Conservation (phyloP, 1,140 invertebrate species). For the Calephelis nemesis region DNA sequence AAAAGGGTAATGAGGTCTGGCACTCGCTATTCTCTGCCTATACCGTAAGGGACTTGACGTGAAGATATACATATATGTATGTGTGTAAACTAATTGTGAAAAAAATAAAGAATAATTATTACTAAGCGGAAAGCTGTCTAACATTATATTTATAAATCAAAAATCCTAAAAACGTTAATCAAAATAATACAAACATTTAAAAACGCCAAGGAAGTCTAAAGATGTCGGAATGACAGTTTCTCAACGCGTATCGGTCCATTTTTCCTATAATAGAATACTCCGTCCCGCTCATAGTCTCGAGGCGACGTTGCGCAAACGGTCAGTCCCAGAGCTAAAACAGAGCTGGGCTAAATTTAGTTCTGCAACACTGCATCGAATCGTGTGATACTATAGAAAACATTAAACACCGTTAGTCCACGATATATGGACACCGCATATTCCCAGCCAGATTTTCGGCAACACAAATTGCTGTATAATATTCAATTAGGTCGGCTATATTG, state of each 20-base stretch:
- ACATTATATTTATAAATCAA: not conserved
- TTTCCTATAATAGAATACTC: conserved; percentile 71
- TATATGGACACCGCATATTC: conserved; percentile 72
- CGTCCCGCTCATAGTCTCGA: conserved; percentile 46
- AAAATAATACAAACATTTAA: conserved; percentile 11
- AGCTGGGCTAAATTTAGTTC: conserved; percentile 70
- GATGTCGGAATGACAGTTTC: conserved; percentile 45
- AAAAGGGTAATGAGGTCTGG: too few relatives aligned
- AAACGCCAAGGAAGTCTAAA: conserved; percentile 26
- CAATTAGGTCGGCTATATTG: conserved; percentile 74
- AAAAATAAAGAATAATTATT: too few relatives aligned
- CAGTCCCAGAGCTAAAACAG: conserved; percentile 61
- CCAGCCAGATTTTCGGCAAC: conserved; percentile 72
- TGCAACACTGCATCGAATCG: conserved; percentile 70
- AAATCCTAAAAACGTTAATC: not conserved
- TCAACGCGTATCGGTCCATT: conserved; percentile 57
- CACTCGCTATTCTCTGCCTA: too few relatives aligned
- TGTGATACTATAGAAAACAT: conserved; percentile 70
- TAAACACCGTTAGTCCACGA: conserved; percentile 60
- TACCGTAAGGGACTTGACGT: too few relatives aligned
- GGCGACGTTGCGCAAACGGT: conserved; percentile 66
- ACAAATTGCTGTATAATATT: conserved; percentile 77
- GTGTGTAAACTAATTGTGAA: not conserved
- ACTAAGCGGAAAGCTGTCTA: too few relatives aligned
- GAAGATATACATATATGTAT: too few relatives aligned